These are phyloP conservation scores for Torymus texanus DNA, from an alignment of 2,888 invertebrate species.

Conservation along the genomic window DNA sequence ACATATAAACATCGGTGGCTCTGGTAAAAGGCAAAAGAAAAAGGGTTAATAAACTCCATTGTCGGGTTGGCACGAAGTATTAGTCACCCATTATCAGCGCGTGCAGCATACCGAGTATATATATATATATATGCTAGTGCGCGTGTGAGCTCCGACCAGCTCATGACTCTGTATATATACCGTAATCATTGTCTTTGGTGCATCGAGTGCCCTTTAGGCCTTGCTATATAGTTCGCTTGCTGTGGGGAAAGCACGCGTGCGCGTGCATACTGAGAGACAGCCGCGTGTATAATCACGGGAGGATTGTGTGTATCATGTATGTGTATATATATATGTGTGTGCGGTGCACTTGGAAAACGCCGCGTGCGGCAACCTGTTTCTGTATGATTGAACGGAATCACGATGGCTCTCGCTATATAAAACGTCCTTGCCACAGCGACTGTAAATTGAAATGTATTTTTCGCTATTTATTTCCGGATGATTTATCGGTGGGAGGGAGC, in stretches of 20 bases:
- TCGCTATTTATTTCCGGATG: neutral
- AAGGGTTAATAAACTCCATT: constrained; percentile 17
- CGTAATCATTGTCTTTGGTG: constrained; percentile 47
- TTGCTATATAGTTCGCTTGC: neutral
- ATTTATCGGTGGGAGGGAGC: neutral
- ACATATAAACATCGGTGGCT: neutral
- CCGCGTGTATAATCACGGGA: constrained; percentile 33
- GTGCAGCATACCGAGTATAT: neutral
- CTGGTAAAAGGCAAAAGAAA: neutral
- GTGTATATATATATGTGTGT: neutral
- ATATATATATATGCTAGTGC: too few species aligned
- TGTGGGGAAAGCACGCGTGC: too few species aligned
- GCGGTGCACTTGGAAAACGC: constrained; percentile 30
- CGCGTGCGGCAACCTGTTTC: constrained; percentile 36
- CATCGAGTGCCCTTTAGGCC: constrained; percentile 44
- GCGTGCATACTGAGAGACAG: too few species aligned
- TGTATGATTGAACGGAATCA: constrained; percentile 46
- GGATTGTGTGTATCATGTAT: constrained; percentile 33
- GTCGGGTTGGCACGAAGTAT: constrained; percentile 27
- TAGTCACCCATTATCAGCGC: constrained; percentile 22
- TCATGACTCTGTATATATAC: constrained; percentile 20
- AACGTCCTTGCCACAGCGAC: neutral
- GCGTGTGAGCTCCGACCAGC: constrained; percentile 1
- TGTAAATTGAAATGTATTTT: constrained; percentile 11
- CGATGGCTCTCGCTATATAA: constrained; percentile 20